Evolutionary conservation across 2,797 vertebrate species (phyloP).

Genomic region (Echeneis naucrates): DNA sequence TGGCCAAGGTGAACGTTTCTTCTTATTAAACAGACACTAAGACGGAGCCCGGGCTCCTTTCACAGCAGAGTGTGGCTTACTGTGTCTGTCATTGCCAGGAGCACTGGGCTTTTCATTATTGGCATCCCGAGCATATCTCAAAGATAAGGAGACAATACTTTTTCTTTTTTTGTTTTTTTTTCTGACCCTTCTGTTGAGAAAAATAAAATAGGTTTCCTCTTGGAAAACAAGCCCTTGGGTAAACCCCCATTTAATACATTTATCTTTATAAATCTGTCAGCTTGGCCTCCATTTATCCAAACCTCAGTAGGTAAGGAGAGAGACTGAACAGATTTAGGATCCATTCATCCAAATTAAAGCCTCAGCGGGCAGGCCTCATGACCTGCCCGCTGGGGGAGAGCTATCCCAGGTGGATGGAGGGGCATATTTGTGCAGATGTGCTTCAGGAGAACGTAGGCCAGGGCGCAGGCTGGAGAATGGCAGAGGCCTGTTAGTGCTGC

Average conservation of each 20-base stretch:
- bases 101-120: slow-evolving; percentile 39
- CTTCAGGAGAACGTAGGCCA: neutral
- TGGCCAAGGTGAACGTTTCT: slow-evolving; percentile 28
- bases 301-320: slow-evolving; percentile 11
- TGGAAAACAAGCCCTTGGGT: slow-evolving; percentile 24
- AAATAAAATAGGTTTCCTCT: slow-evolving; percentile 36
- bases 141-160: slow-evolving; percentile 21
- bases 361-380: slow-evolving; percentile 2
- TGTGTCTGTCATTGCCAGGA: slow-evolving; percentile 30
- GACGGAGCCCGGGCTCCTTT: slow-evolving; percentile 38
- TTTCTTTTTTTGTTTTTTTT: too few relatives aligned
- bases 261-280: slow-evolving; percentile 39
- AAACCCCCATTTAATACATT: slow-evolving; percentile 18
- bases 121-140: slow-evolving; percentile 33
- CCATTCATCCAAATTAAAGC: slow-evolving; percentile 24
- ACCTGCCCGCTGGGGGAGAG: slow-evolving; percentile 26
- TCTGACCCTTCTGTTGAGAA: slow-evolving; percentile 12
- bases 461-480: slow-evolving; percentile 20
- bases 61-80: slow-evolving; percentile 43
- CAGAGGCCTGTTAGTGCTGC: slow-evolving; percentile 30
- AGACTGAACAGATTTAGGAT: slow-evolving; percentile 39
- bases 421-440: slow-evolving; percentile 21
- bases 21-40: slow-evolving; percentile 42
- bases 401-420: slow-evolving; percentile 9
- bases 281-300: slow-evolving; percentile 25